These are phyloP conservation scores for Rhorus exstirpatorius DNA, from an alignment of 2,888 invertebrate species.

Conservation along the genomic window DNA sequence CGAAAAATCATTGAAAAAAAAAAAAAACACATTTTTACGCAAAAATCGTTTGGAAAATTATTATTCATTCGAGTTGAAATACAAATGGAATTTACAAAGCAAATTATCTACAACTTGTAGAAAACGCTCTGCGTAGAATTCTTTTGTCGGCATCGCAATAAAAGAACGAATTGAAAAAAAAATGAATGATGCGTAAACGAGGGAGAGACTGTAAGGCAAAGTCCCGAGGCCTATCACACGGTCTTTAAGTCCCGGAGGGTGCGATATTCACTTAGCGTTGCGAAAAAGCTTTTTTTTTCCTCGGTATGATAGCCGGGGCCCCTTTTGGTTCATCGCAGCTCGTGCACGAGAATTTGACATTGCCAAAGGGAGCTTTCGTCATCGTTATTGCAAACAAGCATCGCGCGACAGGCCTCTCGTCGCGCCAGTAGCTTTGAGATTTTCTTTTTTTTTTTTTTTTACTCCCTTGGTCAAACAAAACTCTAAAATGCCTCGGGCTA, in stretches of 20 bases:
- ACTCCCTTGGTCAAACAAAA: constrained; percentile 42
- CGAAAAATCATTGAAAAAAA: too few relatives aligned
- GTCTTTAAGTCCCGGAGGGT: constrained; percentile 45
- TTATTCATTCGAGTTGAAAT: too few relatives aligned
- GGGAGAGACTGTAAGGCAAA: constrained; percentile 13
- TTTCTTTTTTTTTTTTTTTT: not conserved
- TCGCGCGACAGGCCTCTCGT: not conserved
- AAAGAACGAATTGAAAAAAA: constrained; percentile 29
- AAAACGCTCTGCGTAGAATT: too few relatives aligned
- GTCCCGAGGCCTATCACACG: constrained; percentile 33
- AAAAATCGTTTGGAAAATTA: too few relatives aligned
- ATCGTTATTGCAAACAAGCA: constrained; percentile 34
- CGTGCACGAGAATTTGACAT: constrained; percentile 11
- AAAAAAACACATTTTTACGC: too few relatives aligned
- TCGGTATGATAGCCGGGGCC: not conserved
- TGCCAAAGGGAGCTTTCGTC: not conserved
- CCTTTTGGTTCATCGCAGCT: too few relatives aligned
- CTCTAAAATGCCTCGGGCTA: constrained; percentile 43
- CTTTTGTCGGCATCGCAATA: not conserved
- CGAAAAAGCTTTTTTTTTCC: constrained; percentile 11
- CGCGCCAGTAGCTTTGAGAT: not conserved
- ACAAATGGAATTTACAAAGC: too few relatives aligned
- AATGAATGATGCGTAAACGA: constrained; percentile 1
- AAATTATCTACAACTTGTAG: too few relatives aligned
- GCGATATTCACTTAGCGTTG: constrained; percentile 38